Percentiles rank a stretch among this genome's conserved stretches.
Evolutionary conservation across 2,113 vertebrate genomes (phyloP).

Genomic region (Electrona antarctica): DNA sequence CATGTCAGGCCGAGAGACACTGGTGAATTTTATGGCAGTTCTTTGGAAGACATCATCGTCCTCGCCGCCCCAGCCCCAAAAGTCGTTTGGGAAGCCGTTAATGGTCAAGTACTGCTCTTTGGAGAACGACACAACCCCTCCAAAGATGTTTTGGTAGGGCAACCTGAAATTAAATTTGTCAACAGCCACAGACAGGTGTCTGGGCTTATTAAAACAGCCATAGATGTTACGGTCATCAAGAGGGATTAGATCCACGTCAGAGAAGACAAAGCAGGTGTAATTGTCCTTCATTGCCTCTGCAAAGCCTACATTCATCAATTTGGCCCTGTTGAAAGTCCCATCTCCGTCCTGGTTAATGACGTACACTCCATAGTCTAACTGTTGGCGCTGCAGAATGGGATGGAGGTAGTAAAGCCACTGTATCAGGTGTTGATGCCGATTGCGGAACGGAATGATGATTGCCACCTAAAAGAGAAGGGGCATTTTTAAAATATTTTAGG

Average conservation of each 20-base stretch:
- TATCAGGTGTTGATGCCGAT: conserved; percentile 90
- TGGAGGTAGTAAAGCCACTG: conserved; percentile 93
- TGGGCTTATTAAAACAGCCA: conserved; percentile 87
- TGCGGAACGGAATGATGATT: conserved; percentile 91
- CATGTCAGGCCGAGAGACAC: conserved; percentile 86
- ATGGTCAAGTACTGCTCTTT: conserved; percentile 89
- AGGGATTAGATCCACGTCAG: conserved; percentile 91
- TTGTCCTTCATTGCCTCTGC: conserved; percentile 89
- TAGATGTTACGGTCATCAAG: conserved; percentile 91
- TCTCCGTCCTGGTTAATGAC: conserved; percentile 92
- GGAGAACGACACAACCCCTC: conserved; percentile 89
- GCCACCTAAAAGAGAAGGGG: conserved; percentile 78
- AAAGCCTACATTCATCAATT: conserved; percentile 91
- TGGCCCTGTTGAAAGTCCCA: conserved; percentile 90
- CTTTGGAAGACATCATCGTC: conserved; percentile 91
- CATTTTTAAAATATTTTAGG: no score
- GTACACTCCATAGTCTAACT: conserved; percentile 91
- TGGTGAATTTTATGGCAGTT: conserved; percentile 71
- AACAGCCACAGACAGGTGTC: conserved; percentile 93
- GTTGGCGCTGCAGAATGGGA: conserved; percentile 89
- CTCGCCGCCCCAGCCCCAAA: conserved; percentile 98
- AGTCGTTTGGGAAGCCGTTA: conserved; percentile 94
- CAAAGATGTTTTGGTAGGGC: conserved; percentile 89
- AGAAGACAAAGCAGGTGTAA: conserved; percentile 94
- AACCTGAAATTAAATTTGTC: conserved; percentile 93